Base-by-base conservation (phyloP, 2,888 invertebrate genomes). In the Teleiodes luculella region DNA sequence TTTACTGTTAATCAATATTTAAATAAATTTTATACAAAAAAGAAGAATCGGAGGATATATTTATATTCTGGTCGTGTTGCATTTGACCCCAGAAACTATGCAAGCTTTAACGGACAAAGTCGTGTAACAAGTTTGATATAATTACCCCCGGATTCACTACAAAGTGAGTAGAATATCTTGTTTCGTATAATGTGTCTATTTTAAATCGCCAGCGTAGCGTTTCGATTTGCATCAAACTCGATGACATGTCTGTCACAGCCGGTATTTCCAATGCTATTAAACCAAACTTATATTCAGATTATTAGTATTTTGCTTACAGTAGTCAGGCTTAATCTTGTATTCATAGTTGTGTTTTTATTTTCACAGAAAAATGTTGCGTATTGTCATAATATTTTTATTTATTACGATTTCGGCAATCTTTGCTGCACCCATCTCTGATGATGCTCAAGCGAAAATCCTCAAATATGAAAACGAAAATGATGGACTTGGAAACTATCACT, bases 401-500 rank as follows among this genome's bases (percentile, higher is more conserved):
- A 20, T 28, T 24, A 14, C 47, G 16, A 11, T 18, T 10, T 16
- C 41, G 4, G 11, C 14, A 4, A 13, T 16, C 36, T 6, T 60
- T 13, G 55, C 61, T 43, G 55, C 62, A 33, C 54, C 64, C 4
- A 18, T 11, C 11, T 61, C 58, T 13, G 62, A 66, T 10, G 68
- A 72, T 16, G 49, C 56, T 20, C 53, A 68, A 54, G 72, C 69
- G 2, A 57, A 55, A 41, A 66, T 68, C 47, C 3, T 64, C 1
- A 57, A 54, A 2, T 75, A 70, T 28, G 53, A 61, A 1, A 70
- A 63, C 39, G 35, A 39, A 3, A 70, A 71, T 33, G 60, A 65
- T 53, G 66, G 63, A 14, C 35, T 14, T 7, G 76, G 74, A 41
- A 69, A 66, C 52, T 78, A 76, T 36, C 50, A 60, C 11, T 74